Evolutionary conservation across 2,888 invertebrate genomes (phyloP).

Genomic region (Trichogramma dendrolimi): DNA sequence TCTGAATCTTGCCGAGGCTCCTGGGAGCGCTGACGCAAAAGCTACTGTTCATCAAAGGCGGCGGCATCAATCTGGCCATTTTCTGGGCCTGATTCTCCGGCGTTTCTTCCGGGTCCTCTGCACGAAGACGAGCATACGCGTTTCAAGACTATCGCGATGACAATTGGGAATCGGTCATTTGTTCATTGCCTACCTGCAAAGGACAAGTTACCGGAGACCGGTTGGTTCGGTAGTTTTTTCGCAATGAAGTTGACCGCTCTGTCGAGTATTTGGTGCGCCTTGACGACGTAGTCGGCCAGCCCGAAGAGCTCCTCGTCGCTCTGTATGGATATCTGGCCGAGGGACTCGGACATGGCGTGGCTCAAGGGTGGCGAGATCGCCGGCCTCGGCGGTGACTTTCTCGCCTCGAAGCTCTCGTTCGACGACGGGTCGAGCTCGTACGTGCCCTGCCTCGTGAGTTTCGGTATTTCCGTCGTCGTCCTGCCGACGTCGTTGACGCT

Average conservation of each 20-base stretch:
- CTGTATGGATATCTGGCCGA: constrained; percentile 38
- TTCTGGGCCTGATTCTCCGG: too few species aligned
- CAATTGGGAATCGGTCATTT: too few species aligned
- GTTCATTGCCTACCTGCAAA: constrained; percentile 20
- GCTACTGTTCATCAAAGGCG: constrained; percentile 19
- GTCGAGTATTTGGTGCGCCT: constrained; percentile 32
- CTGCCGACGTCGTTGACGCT: constrained; percentile 1
- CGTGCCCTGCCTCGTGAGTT: constrained; percentile 33
- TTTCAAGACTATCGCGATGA: too few species aligned
- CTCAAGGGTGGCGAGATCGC: constrained; percentile 35
- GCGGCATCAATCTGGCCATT: not conserved
- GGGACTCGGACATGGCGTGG: constrained; percentile 34
- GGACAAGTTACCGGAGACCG: constrained; percentile 18
- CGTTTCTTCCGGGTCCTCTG: too few species aligned
- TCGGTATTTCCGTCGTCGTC: not conserved
- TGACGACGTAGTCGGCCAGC: constrained; percentile 33
- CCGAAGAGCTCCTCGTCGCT: constrained; percentile 25
- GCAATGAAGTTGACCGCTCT: constrained; percentile 31
- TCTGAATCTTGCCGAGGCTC: not conserved
- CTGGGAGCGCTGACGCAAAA: constrained; percentile 8
- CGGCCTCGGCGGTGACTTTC: constrained; percentile 36
- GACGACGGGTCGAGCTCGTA: constrained; percentile 32
- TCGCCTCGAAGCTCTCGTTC: constrained; percentile 31
- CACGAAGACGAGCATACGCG: too few species aligned
- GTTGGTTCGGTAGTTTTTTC: constrained; percentile 21